These are phyloP conservation scores for Nothura maculosa DNA, from an alignment of 2,797 vertebrate genomes.

Conservation along the genomic window DNA sequence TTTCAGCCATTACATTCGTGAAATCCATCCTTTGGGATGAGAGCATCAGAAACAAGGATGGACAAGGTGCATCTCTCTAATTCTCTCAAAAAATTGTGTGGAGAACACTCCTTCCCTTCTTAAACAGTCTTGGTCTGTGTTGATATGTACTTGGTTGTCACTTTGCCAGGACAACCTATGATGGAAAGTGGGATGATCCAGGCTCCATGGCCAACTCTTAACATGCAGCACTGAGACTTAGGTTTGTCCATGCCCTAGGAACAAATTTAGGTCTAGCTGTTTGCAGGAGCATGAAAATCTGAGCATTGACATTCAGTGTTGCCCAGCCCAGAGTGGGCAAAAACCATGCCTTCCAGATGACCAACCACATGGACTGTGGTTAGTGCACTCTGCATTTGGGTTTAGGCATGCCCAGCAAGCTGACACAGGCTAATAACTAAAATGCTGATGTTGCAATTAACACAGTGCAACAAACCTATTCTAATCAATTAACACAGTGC, in stretches of 20 bases:
- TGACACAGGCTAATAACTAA: neutral
- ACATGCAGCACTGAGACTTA: rapidly evolving
- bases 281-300: neutral
- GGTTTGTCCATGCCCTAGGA: neutral
- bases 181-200: neutral
- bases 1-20: rapidly evolving
- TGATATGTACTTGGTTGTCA: neutral
- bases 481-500: neutral
- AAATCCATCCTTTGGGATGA: neutral
- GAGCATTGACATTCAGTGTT: neutral
- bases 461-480: neutral
- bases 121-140: neutral
- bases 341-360: neutral
- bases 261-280: neutral
- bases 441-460: rapidly evolving
- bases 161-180: neutral
- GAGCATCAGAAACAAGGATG: neutral
- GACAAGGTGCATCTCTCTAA: rapidly evolving
- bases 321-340: neutral
- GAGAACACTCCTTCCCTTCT: neutral
- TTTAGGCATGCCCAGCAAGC: neutral
- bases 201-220: neutral
- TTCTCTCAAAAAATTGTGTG: neutral
- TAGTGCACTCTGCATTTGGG: neutral
- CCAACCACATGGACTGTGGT: too few species aligned